Percentiles rank a stretch among this genome's conserved stretches.
These are phyloP conservation scores for Nomada goodeniana DNA, from an alignment of 2,888 invertebrate genomes.

Conservation along the genomic window DNA sequence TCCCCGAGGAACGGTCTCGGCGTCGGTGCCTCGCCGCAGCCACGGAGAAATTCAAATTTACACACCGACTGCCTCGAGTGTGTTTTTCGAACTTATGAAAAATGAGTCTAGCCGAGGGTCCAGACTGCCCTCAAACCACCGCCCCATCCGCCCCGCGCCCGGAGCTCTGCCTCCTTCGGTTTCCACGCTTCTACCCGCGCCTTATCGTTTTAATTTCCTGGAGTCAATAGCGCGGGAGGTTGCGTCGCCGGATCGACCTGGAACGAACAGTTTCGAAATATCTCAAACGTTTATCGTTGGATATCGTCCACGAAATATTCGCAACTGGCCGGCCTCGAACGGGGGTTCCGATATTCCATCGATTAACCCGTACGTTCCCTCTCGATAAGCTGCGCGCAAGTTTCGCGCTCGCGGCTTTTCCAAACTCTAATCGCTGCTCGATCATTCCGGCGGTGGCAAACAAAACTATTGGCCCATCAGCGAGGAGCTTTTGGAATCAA, in stretches of 20 bases:
- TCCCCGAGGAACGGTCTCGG: conserved; percentile 45
- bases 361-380: not conserved
- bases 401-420: conserved; percentile 26
- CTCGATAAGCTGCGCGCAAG: not conserved
- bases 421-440: conserved; percentile 48
- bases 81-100: conserved; percentile 82
- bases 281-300: no score
- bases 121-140: conserved; percentile 52
- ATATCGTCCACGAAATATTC: no score
- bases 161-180: conserved; percentile 47
- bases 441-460: conserved; percentile 69
- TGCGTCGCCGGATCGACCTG: not conserved
- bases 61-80: conserved; percentile 73
- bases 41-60: conserved; percentile 82
- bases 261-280: no score
- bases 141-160: conserved; percentile 21
- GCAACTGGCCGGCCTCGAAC: no score
- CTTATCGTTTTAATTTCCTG: conserved; percentile 41
- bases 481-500: conserved; percentile 55
- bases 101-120: conserved; percentile 78
- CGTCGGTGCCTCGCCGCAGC: conserved; percentile 68
- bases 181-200: conserved; percentile 26
- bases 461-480: conserved; percentile 73
- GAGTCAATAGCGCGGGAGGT: no score
- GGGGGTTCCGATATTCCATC: not conserved